Conservation (phyloP, 2,113 vertebrate genomes). For the Ailuropoda melanoleuca region DNA sequence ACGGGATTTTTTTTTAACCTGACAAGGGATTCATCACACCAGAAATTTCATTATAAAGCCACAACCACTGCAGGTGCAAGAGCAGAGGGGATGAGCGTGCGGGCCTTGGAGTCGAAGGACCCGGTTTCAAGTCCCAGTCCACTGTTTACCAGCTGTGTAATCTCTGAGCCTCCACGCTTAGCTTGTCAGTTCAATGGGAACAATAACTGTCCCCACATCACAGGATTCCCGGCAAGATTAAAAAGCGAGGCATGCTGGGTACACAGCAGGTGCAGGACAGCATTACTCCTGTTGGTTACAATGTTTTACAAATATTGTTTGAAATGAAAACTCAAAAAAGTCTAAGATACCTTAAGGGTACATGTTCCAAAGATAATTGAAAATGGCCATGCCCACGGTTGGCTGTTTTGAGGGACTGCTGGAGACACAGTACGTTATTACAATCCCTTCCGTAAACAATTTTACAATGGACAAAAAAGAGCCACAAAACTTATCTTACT, state of each 20-base stretch:
- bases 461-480: neutral
- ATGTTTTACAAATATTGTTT: neutral
- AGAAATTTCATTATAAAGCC: neutral
- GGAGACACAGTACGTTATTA: neutral
- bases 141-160: neutral
- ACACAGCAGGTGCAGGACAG: neutral
- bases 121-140: neutral
- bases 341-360: neutral
- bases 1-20: neutral
- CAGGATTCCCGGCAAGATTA: neutral
- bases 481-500: neutral
- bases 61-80: neutral
- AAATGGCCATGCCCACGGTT: neutral
- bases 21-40: neutral
- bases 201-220: neutral
- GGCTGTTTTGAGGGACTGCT: neutral
- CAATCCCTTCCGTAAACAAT: neutral
- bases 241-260: neutral
- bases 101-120: neutral
- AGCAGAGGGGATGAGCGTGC: neutral
- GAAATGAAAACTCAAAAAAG: conserved; percentile 23
- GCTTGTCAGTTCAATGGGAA: neutral
- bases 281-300: neutral
- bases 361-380: neutral
- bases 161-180: neutral